Evolutionary conservation across 2,888 invertebrate species (phyloP).

Genomic region (Melinopterus prodromus): DNA sequence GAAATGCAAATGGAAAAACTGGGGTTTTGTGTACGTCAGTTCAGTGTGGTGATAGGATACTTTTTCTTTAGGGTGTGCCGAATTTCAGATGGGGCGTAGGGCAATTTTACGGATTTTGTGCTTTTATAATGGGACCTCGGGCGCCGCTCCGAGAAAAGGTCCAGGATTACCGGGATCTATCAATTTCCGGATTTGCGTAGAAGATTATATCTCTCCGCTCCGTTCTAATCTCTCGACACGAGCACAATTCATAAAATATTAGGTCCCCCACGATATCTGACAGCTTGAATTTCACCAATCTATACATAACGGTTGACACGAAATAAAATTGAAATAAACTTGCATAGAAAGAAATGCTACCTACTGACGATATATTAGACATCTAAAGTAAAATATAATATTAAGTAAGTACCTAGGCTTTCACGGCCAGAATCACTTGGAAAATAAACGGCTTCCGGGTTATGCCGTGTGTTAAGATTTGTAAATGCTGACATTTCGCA

Average conservation of each 20-base stretch:
- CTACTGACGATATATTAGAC: too few species aligned
- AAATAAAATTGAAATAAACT: too few species aligned
- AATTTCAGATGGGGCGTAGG: background rate
- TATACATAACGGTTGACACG: too few species aligned
- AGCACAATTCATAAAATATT: background rate
- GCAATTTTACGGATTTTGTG: background rate
- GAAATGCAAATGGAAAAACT: background rate
- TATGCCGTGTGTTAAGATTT: too few species aligned
- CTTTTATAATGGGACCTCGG: background rate
- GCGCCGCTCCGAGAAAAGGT: background rate
- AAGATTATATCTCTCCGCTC: background rate
- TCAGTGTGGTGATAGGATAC: background rate
- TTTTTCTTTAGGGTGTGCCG: background rate
- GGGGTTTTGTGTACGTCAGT: background rate
- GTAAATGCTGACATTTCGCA: too few species aligned
- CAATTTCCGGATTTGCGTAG: background rate
- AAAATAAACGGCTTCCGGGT: too few species aligned
- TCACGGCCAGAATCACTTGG: too few species aligned
- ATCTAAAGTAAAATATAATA: too few species aligned
- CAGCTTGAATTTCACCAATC: background rate
- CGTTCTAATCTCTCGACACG: background rate
- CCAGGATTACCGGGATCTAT: slow-evolving; percentile 4
- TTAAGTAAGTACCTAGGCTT: too few species aligned
- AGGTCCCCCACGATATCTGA: background rate
- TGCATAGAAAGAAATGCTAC: too few species aligned